A percentile compares a stretch with the other conserved stretches of the same genome.
Evolutionary conservation across 92 coral and sea anemone species (phyloP).

Genomic region (Actinostola sp.): DNA sequence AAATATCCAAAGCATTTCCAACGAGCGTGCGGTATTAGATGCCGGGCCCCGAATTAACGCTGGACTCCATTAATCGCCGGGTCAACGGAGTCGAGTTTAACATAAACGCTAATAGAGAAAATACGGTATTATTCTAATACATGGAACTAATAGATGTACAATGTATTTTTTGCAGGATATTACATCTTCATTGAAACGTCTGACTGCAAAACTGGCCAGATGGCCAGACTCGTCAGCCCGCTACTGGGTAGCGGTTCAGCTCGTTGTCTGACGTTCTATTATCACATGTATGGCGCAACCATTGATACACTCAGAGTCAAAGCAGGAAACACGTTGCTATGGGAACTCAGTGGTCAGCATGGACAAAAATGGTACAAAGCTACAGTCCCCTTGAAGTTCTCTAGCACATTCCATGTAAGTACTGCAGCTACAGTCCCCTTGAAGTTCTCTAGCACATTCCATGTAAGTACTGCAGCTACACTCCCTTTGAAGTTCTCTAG

Average conservation of each 20-base stretch:
- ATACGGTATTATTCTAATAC: too few species aligned
- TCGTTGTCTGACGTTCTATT: conserved; percentile 72
- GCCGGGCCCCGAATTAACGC: too few species aligned
- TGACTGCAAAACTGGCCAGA: conserved; percentile 29
- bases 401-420: conserved; percentile 53
- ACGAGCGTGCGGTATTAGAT: too few species aligned
- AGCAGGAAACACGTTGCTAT: conserved; percentile 48
- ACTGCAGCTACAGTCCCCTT: too few species aligned
- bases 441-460: too few species aligned
- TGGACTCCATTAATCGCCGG: too few species aligned
- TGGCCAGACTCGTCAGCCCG: conserved; percentile 66
- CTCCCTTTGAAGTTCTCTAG: too few species aligned
- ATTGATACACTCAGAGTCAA: conserved; percentile 55
- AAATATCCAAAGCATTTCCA: too few species aligned
- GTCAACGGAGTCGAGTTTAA: too few species aligned
- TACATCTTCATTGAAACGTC: conserved; percentile 70
- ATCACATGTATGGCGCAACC: conserved; percentile 71
- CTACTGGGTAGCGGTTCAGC: conserved; percentile 42
- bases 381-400: conserved; percentile 63
- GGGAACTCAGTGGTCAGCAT: conserved; percentile 71
- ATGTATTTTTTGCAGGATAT: conserved; percentile 40
- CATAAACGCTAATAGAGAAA: too few species aligned
- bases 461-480: too few species aligned
- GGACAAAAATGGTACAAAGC: conserved; percentile 84
- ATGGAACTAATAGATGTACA: background rate